Evolutionary conservation across 2,888 invertebrate species (phyloP), one percentile per base, ranked within the genome.

Genomic region (Mactromeris polynyma): DNA sequence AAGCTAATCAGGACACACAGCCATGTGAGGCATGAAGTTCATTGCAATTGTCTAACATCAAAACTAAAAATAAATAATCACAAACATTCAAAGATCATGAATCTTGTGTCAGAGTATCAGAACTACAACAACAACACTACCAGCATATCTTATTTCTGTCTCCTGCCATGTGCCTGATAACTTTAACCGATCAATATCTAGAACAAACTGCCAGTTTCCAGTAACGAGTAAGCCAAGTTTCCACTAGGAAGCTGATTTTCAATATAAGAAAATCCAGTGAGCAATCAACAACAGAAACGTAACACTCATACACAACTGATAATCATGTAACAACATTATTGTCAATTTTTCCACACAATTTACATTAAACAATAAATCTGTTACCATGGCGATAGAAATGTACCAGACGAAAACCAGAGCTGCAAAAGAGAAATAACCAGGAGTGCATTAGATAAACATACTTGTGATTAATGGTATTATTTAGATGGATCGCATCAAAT

Each of bases 121-220:
- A 11, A 64, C 58, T 64, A 64, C 26, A 64, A 64, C 58, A 64
- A n/a, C 11, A 58, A 19, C n/a, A 64, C 33, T 33, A 33, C 14
- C 36, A 73, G 36, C 73, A 73, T 33, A 73, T 69, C 69, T 19
- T 7, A 17, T 54, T 9, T 33, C 26, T 33, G 17, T 73, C 73
- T 73, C 73, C 73, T 73, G 73, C 11, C 73, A 73, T 73, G 73
- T 73, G 73, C 73, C 73, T 73, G 73, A 33, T 73, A 36, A 19
- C 73, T 73, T 14, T 7, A 58, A 6, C n/a, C 14, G 36, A 73
- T 73, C 73, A 73, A 73, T 73, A 73, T 33, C 73, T 36, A 73
- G 73, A 73, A 73, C 73, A 26, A 73, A 73, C 73, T 73, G 14
- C 11, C 58, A 64, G 26, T 64, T 64, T 64, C 26, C 58, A 64